A percentile compares a stretch with the other conserved stretches of the same genome.
phyloP scores from a whole-genome alignment of 2,888 invertebrate genomes.

The Stenodera caucasica region DNA sequence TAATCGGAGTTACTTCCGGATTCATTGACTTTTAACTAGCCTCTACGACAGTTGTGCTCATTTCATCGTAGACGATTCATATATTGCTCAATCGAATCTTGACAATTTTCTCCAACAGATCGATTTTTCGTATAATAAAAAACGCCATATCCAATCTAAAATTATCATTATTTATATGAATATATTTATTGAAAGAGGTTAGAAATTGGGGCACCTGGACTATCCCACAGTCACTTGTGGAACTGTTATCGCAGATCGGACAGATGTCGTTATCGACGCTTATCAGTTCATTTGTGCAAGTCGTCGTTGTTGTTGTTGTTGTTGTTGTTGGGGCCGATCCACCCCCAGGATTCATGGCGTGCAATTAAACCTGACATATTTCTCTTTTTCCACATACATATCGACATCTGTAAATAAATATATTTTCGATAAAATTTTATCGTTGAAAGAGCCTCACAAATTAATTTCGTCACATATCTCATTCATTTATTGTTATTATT shows the following conservation, averaged over 20 bases:
- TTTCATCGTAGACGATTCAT: conserved; percentile 3
- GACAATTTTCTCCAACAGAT: too few species aligned
- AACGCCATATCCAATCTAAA: too few species aligned
- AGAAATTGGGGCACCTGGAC: conserved; percentile 25
- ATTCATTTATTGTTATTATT: background rate
- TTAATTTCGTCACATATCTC: background rate
- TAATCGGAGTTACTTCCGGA: conserved; percentile 3
- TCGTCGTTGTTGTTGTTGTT: conserved; percentile 5
- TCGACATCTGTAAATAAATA: conserved; percentile 19
- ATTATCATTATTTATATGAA: too few species aligned
- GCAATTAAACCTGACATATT: conserved; percentile 27
- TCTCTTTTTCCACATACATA: background rate
- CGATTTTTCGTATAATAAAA: background rate
- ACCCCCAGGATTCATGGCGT: conserved; percentile 21
- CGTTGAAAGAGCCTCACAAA: background rate
- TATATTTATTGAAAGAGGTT: background rate
- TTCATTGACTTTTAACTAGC: conserved; percentile 9
- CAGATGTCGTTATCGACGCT: conserved; percentile 31
- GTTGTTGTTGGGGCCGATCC: conserved; percentile 10
- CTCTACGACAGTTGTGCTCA: background rate
- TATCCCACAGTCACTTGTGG: conserved; percentile 26
- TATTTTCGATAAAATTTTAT: conserved; percentile 13
- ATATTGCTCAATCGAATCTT: background rate
- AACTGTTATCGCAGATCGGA: conserved; percentile 30
- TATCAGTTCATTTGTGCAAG: conserved; percentile 25